These are phyloP conservation scores for Sialia sialis DNA, from an alignment of 2,113 vertebrate species.

Conservation along the genomic window DNA sequence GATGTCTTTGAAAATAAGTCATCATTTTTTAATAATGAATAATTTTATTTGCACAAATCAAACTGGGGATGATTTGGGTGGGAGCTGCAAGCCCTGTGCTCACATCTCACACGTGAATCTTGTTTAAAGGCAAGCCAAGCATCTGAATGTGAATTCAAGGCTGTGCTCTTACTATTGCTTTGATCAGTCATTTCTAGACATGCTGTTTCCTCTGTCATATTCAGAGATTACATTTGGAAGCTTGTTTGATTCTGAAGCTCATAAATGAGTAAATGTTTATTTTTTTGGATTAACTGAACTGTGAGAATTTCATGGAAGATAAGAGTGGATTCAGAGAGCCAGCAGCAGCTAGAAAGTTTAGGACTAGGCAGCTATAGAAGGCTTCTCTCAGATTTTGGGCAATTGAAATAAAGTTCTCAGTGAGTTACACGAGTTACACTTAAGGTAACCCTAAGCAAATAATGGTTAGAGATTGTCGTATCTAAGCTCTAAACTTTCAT, in stretches of 20 bases:
- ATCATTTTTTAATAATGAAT: not conserved
- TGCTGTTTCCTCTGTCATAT: not conserved
- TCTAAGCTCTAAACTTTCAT: not conserved
- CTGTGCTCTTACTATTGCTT: not conserved
- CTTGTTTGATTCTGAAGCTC: not conserved
- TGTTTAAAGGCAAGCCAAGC: not conserved
- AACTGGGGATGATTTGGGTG: not conserved
- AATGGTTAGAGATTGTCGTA: not conserved
- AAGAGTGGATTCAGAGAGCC: not conserved
- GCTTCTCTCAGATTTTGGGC: not conserved
- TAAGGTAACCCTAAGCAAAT: not conserved
- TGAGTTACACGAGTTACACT: not conserved
- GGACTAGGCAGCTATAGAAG: not conserved
- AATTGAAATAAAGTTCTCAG: not conserved
- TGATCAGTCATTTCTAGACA: not conserved
- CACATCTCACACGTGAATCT: not conserved
- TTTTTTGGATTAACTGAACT: constrained; percentile 26
- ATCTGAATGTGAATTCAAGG: not conserved
- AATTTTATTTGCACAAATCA: constrained; percentile 1
- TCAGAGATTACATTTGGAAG: not conserved
- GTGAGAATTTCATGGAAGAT: not conserved
- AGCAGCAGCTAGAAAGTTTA: not conserved
- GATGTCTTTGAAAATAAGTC: not conserved
- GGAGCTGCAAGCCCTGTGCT: not conserved
- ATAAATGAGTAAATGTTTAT: constrained; percentile 48